Percentiles rank a stretch among this genome's conserved stretches.
Evolutionary conservation across 2,888 invertebrate species (phyloP).

Genomic region (Seladonia tumulorum): DNA sequence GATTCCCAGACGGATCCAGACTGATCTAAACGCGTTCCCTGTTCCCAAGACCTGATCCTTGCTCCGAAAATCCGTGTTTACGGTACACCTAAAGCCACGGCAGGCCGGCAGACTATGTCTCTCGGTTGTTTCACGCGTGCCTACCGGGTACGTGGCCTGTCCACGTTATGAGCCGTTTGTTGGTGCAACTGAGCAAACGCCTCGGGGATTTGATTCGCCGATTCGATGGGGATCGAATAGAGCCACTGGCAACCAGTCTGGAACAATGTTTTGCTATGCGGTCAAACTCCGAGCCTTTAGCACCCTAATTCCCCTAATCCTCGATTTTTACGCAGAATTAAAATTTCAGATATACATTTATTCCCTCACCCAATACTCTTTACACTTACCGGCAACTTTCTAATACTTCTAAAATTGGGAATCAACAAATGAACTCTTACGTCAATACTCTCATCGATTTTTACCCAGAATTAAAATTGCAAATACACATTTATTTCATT

Average conservation of each 20-base stretch:
- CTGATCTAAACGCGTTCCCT: conserved; percentile 5
- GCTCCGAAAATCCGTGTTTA: conserved; percentile 45
- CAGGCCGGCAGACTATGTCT: background rate
- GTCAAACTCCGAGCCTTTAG: background rate
- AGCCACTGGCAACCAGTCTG: background rate
- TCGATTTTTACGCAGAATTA: background rate
- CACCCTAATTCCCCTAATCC: background rate
- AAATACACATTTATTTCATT: too few species aligned
- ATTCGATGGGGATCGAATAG: background rate
- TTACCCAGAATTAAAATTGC: too few species aligned
- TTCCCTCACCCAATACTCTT: background rate
- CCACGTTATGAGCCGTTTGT: conserved; percentile 24
- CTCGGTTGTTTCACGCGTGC: background rate
- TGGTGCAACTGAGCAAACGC: conserved; percentile 26
- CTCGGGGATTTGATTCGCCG: conserved; percentile 14
- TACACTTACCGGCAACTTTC: too few species aligned
- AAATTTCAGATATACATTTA: background rate
- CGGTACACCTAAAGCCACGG: conserved; percentile 36
- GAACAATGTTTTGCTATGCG: background rate
- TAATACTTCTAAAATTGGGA: too few species aligned
- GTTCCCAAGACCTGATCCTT: background rate
- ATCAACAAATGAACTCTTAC: too few species aligned
- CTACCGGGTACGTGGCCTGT: conserved; percentile 6
- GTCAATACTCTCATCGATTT: too few species aligned
- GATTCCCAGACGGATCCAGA: background rate